A percentile compares a stretch with the other conserved stretches of the same genome.
phyloP scores from a whole-genome alignment of 2,113 vertebrate species.

The Centrocercus urophasianus region DNA sequence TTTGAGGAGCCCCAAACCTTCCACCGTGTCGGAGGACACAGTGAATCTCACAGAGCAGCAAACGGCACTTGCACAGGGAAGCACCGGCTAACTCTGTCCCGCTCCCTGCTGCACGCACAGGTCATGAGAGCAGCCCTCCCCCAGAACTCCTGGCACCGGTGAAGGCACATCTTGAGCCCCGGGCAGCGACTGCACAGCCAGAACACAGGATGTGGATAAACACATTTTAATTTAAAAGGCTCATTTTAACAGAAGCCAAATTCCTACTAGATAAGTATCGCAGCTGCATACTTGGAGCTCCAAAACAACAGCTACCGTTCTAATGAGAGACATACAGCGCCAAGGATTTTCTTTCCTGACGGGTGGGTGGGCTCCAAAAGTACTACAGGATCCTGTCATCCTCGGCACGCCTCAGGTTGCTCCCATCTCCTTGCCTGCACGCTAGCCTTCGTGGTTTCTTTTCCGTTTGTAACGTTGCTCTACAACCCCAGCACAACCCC shows the following conservation, averaged over 20 bases:
- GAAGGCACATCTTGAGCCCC: background rate
- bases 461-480: rapidly evolving
- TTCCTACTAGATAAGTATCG: background rate
- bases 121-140: background rate
- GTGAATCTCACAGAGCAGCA: background rate
- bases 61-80: background rate
- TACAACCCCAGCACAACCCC: background rate
- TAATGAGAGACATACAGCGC: background rate
- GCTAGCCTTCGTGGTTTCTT: background rate
- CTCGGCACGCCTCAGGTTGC: background rate
- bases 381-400: background rate
- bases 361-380: background rate
- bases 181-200: background rate
- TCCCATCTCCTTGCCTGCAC: background rate
- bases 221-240: background rate
- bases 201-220: rapidly evolving
- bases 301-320: background rate
- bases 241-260: background rate
- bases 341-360: background rate
- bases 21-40: background rate
- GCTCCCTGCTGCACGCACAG: background rate
- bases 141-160: background rate
- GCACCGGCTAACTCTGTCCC: background rate
- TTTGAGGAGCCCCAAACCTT: background rate
- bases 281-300: background rate